phyloP scores from a whole-genome alignment of 2,113 vertebrate species.

The Ctenomys sociabilis region DNA sequence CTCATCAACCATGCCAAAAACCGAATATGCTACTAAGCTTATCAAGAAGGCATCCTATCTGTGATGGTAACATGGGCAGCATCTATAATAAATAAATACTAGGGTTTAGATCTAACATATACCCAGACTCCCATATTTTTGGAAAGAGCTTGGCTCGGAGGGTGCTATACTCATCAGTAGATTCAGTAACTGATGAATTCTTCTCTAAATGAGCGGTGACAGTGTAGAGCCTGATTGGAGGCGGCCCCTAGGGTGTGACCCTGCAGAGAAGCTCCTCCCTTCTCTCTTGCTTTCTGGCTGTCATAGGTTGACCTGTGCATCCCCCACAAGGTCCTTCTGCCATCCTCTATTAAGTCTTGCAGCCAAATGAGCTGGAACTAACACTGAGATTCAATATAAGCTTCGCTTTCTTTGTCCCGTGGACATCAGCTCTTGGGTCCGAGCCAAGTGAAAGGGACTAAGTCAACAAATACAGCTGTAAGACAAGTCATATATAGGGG shows the following conservation, averaged over 20 bases:
- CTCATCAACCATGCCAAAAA: too few species aligned
- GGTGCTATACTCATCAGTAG: not conserved
- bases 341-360: not conserved
- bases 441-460: not conserved
- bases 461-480: not conserved
- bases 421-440: not conserved
- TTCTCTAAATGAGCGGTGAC: not conserved
- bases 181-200: not conserved
- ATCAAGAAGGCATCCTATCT: not conserved
- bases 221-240: not conserved
- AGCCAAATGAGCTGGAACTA: not conserved
- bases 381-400: not conserved
- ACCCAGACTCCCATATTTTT: not conserved
- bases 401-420: not conserved
- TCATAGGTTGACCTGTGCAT: not conserved
- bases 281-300: not conserved
- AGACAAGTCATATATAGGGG: rapidly evolving
- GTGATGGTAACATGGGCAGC: rapidly evolving
- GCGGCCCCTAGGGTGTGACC: not conserved
- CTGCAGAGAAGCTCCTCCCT: not conserved
- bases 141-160: not conserved
- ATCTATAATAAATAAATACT: rapidly evolving
- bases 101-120: not conserved
- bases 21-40: rapidly evolving
- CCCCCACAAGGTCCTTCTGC: not conserved